These are phyloP conservation scores for Manacus vitellinus DNA, from an alignment of 2,113 vertebrate species.

Conservation along the genomic window DNA sequence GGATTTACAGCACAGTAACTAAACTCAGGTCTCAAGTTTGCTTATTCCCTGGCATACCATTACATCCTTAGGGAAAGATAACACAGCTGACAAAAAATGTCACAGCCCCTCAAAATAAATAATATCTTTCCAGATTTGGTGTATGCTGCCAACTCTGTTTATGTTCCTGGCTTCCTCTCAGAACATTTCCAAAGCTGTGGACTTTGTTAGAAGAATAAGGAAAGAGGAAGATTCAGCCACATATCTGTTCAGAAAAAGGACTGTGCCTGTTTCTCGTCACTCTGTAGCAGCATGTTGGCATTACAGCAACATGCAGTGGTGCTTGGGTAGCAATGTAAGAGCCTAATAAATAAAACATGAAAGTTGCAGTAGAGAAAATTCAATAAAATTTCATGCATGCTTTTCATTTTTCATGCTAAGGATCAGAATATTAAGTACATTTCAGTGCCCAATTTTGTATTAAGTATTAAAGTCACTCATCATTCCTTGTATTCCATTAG, in stretches of 20 bases:
- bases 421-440: neutral
- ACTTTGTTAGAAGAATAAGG: neutral
- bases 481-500: neutral
- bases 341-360: constrained; percentile 24
- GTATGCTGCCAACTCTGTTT: neutral
- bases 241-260: neutral
- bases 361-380: neutral
- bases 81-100: constrained; percentile 30
- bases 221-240: neutral
- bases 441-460: neutral
- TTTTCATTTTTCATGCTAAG: constrained; percentile 30
- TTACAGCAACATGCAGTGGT: neutral
- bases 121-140: neutral
- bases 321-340: neutral
- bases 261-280: neutral
- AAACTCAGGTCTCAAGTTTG: constrained; percentile 5
- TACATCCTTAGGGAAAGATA: constrained; percentile 16
- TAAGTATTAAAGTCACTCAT: neutral
- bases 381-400: neutral
- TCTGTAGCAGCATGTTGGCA: neutral
- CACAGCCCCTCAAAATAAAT: constrained; percentile 2
- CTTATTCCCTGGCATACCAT: constrained; percentile 8
- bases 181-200: neutral
- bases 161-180: neutral
- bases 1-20: constrained; percentile 35